Conservation (phyloP, 2,888 invertebrate genomes). For the Hesperia comma region DNA sequence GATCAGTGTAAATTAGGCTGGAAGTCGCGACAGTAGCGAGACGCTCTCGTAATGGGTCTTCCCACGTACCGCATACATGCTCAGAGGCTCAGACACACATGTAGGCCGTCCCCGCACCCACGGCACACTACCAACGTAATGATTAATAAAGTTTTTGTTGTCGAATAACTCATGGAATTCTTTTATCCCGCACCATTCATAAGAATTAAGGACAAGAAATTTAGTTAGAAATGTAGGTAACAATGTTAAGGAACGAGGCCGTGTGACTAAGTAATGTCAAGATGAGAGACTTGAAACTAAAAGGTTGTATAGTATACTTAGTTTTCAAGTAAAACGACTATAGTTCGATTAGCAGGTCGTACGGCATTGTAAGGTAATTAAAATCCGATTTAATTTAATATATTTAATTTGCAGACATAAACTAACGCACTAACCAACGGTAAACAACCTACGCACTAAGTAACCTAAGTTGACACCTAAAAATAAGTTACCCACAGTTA, state of each 20-base stretch:
- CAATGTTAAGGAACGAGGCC: not conserved
- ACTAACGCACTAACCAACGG: too few species aligned
- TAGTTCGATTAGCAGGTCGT: too few species aligned
- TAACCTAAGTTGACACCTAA: too few species aligned
- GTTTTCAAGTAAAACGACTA: too few species aligned
- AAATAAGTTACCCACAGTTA: too few species aligned
- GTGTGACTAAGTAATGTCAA: not conserved
- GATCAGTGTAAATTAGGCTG: not conserved
- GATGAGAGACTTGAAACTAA: too few species aligned
- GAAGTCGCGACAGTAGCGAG: conserved; percentile 33
- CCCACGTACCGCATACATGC: conserved; percentile 37
- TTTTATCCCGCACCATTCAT: conserved; percentile 3
- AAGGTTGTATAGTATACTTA: too few species aligned
- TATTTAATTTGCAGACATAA: too few species aligned
- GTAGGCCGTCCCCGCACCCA: conserved; percentile 39
- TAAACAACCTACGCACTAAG: too few species aligned
- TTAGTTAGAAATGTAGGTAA: not conserved
- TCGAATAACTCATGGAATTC: conserved; percentile 1
- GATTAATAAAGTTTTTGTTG: conserved; percentile 19
- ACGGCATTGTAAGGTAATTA: too few species aligned
- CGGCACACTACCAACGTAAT: conserved; percentile 25
- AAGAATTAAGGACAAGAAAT: not conserved
- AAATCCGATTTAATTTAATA: too few species aligned
- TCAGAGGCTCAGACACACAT: conserved; percentile 4
- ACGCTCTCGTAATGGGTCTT: conserved; percentile 30